A percentile compares a stretch with the other conserved stretches of the same genome.
Evolutionary conservation across 23 tunicate species (phyloP).

Genomic region (Phallusia fumigata): DNA sequence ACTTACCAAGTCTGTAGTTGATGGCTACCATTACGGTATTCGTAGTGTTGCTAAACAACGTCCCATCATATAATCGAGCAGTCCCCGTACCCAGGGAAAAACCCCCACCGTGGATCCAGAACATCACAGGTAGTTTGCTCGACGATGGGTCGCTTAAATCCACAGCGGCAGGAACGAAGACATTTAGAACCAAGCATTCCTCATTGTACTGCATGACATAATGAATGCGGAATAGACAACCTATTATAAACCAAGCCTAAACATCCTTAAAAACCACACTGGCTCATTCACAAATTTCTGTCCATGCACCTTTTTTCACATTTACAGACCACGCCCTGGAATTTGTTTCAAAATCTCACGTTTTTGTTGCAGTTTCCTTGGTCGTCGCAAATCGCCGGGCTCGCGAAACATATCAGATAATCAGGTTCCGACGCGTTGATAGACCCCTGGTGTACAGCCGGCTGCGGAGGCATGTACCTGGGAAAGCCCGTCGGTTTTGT

Average conservation of each 20-base stretch:
- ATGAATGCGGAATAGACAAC: no score
- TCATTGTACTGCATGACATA: constrained; percentile 49
- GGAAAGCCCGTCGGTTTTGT: background rate
- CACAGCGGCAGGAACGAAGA: constrained; percentile 65
- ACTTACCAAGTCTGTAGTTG: constrained; percentile 71
- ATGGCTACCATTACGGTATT: constrained; percentile 72
- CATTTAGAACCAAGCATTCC: constrained; percentile 75
- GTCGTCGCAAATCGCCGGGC: background rate
- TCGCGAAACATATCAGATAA: background rate
- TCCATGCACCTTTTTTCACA: no score
- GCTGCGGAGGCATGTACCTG: constrained; percentile 8
- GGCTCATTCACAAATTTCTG: no score
- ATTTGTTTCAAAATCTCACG: background rate
- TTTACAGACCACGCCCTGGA: no score
- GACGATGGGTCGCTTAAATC: constrained; percentile 22
- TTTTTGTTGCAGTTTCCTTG: background rate
- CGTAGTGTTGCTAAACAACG: constrained; percentile 57
- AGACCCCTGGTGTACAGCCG: background rate
- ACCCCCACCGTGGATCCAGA: constrained; percentile 83
- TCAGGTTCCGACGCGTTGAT: background rate
- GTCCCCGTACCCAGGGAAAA: constrained; percentile 63
- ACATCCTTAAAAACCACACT: no score
- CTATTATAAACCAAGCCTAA: no score
- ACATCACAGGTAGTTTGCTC: constrained; percentile 65
- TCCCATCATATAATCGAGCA: constrained; percentile 25